phyloP scores from a whole-genome alignment of 2,888 invertebrate species.

The Rhagium mordax region DNA sequence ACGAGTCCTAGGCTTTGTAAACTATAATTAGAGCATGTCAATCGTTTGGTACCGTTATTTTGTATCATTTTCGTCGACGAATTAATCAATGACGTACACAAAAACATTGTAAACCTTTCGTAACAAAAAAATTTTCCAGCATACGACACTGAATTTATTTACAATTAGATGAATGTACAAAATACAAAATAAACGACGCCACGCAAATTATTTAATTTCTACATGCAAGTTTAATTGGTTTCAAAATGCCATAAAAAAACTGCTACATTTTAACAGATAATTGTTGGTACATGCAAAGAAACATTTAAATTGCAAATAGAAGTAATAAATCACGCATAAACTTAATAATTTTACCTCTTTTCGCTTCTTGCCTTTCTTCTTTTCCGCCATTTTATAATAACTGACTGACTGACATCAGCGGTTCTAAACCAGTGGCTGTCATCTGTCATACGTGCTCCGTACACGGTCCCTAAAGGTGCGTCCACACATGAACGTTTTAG shows the following conservation, averaged over 20 bases:
- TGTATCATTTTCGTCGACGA: constrained; percentile 5
- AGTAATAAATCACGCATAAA: background rate
- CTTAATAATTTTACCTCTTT: constrained; percentile 73
- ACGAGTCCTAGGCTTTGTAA: background rate
- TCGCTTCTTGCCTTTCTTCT: constrained; percentile 77
- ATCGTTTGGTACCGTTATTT: constrained; percentile 15
- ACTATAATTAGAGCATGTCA: constrained; percentile 16
- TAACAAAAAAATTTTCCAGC: background rate
- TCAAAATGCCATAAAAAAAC: background rate
- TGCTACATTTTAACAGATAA: background rate
- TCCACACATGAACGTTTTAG: no score
- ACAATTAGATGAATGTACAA: background rate
- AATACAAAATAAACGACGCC: constrained; percentile 3
- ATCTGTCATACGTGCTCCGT: background rate
- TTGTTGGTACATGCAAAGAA: background rate
- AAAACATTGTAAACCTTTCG: background rate
- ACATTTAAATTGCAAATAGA: background rate
- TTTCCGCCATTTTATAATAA: constrained; percentile 74
- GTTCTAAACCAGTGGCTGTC: constrained; percentile 9
- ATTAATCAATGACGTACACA: constrained; percentile 22
- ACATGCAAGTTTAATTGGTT: background rate
- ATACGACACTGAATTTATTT: no score
- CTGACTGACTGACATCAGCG: constrained; percentile 20
- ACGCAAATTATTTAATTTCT: background rate
- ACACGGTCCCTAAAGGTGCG: no score